These are phyloP conservation scores for Chrysolina americana DNA, from an alignment of 2,888 invertebrate species.

Conservation along the genomic window DNA sequence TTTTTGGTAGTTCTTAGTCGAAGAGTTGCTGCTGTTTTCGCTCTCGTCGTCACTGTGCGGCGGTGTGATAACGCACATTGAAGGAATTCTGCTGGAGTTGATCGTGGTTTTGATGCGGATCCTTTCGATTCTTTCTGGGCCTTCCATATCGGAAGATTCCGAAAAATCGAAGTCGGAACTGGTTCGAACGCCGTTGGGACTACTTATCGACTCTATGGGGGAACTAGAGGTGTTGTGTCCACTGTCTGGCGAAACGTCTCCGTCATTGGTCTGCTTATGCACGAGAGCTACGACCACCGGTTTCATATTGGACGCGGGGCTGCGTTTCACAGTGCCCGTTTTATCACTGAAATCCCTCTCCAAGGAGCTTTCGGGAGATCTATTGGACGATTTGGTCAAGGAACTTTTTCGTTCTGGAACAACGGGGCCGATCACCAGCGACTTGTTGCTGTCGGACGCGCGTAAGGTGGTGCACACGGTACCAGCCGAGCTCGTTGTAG, in stretches of 20 bases:
- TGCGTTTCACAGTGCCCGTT: conserved; percentile 68
- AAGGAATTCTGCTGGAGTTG: conserved; percentile 89
- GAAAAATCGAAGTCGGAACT: conserved; percentile 87
- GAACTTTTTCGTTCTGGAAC: conserved; percentile 89
- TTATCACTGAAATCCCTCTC: conserved; percentile 66
- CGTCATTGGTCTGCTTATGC: conserved; percentile 72
- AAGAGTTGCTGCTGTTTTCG: conserved; percentile 66
- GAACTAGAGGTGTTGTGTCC: conserved; percentile 87
- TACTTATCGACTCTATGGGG: conserved; percentile 82
- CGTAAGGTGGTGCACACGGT: conserved; percentile 89
- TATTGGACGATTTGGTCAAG: conserved; percentile 73
- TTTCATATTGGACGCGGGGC: conserved; percentile 68
- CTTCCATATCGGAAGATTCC: conserved; percentile 89
- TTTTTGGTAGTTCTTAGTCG: conserved; percentile 52
- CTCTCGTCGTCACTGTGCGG: conserved; percentile 90
- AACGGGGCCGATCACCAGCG: conserved; percentile 78
- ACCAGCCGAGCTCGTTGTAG: conserved; percentile 91
- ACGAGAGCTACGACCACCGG: conserved; percentile 75
- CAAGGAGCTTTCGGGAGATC: conserved; percentile 70
- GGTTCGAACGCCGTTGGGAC: conserved; percentile 79
- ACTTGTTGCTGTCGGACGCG: conserved; percentile 78
- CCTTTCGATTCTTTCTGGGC: conserved; percentile 88
- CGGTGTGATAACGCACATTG: conserved; percentile 93
- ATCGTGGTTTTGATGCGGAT: conserved; percentile 90
- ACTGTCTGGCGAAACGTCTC: conserved; percentile 85